A percentile compares a stretch with the other conserved stretches of the same genome.
Evolutionary conservation across 1,140 invertebrate species (phyloP).

Genomic region (Cephus cinctus): DNA sequence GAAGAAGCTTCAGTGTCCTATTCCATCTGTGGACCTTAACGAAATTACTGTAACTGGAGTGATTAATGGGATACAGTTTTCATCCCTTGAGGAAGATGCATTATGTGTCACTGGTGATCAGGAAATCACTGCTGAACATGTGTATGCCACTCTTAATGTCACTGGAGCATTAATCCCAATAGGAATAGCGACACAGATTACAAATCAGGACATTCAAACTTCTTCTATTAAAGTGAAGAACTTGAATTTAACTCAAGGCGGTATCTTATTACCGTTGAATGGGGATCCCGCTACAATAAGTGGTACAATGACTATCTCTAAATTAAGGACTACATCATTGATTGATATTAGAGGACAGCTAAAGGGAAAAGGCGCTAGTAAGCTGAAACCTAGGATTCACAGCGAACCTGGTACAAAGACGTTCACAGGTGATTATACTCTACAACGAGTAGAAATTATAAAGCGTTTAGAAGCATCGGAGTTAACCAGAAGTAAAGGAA

Average conservation of each 20-base stretch:
- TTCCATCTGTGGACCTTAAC: conserved; percentile 25
- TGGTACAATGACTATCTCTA: conserved; percentile 22
- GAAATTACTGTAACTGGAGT: conserved; percentile 23
- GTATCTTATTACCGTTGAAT: conserved; percentile 30
- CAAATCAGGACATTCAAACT: conserved; percentile 13
- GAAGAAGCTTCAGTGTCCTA: conserved; percentile 30
- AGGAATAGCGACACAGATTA: conserved; percentile 20
- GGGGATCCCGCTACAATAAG: conserved; percentile 17
- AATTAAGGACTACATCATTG: conserved; percentile 18
- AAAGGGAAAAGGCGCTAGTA: conserved; percentile 18
- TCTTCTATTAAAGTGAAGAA: conserved; percentile 17
- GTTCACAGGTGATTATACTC: conserved; percentile 16
- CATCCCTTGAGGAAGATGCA: conserved; percentile 23
- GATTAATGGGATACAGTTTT: conserved; percentile 32
- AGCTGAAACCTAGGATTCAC: conserved; percentile 17
- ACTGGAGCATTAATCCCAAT: conserved; percentile 12
- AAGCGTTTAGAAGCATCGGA: conserved; percentile 18
- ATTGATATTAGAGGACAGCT: conserved; percentile 21
- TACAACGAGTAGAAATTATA: conserved; percentile 28
- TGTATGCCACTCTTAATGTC: conserved; percentile 13
- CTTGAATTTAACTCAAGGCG: conserved; percentile 15
- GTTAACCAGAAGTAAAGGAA: conserved; percentile 19
- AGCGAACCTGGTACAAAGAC: conserved; percentile 5
- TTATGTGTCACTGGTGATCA: conserved; percentile 36
- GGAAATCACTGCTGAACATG: conserved; percentile 30